phyloP scores from a whole-genome alignment of 2,888 invertebrate species.

The Cephus runcator region DNA sequence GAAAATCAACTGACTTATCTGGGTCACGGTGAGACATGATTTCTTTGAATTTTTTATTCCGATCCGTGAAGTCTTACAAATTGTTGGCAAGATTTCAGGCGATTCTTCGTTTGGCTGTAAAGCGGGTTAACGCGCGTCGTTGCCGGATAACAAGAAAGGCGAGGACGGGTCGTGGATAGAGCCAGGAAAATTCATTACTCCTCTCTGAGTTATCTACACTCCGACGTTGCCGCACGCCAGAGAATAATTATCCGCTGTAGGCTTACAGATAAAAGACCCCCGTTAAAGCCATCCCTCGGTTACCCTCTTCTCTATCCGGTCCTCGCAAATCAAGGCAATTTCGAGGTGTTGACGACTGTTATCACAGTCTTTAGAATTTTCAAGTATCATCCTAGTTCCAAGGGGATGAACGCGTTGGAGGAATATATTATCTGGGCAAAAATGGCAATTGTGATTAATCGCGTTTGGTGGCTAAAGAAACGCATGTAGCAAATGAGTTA shows the following conservation, averaged over 20 bases:
- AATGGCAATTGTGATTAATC: neutral
- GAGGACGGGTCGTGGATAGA: slow-evolving; percentile 2
- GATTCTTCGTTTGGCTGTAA: slow-evolving; percentile 40
- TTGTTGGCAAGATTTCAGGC: slow-evolving; percentile 44
- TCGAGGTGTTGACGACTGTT: slow-evolving; percentile 47
- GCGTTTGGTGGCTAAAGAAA: neutral
- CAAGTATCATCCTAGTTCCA: neutral
- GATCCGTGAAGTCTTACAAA: slow-evolving; percentile 33
- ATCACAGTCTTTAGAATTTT: slow-evolving; percentile 32
- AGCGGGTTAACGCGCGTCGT: slow-evolving; percentile 41
- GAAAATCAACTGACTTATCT: neutral
- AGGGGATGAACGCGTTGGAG: neutral
- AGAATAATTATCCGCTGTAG: slow-evolving; percentile 59
- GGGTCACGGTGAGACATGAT: neutral
- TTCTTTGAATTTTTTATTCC: neutral
- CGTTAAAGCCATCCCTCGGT: neutral
- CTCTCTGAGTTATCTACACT: slow-evolving; percentile 46
- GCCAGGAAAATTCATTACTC: slow-evolving; percentile 51
- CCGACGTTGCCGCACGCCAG: slow-evolving; percentile 32
- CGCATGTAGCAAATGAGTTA: neutral
- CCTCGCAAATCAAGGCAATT: slow-evolving; percentile 50
- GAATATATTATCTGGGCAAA: neutral
- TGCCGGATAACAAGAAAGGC: slow-evolving; percentile 14
- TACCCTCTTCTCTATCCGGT: slow-evolving; percentile 4
- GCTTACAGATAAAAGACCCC: slow-evolving; percentile 54